These are phyloP conservation scores for Brachypodius melanocephalos DNA, from an alignment of 2,113 vertebrate species.

Conservation along the genomic window DNA sequence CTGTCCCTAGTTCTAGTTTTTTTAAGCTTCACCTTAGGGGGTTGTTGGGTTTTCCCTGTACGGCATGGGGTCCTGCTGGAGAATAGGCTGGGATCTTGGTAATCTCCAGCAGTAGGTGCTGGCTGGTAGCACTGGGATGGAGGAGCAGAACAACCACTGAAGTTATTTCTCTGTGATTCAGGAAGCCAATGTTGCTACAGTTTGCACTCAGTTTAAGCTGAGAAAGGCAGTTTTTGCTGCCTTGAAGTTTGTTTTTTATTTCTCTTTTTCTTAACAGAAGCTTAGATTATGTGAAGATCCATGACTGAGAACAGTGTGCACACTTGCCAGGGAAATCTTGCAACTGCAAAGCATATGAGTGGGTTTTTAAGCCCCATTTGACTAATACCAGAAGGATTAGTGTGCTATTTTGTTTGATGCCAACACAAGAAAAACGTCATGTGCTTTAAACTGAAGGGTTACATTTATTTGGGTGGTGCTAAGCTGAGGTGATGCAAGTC, in stretches of 20 bases:
- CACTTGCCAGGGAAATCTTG: conserved; percentile 10
- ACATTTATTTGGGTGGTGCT: background rate
- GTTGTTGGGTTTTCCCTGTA: background rate
- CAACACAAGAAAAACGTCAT: background rate
- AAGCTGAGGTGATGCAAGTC: background rate
- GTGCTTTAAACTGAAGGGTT: background rate
- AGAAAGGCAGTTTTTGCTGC: background rate
- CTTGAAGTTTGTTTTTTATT: background rate
- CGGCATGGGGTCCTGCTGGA: rapidly evolving
- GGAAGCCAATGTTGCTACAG: background rate
- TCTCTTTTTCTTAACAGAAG: background rate
- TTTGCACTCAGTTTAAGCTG: background rate
- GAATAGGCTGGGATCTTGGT: background rate
- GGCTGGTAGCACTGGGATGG: background rate
- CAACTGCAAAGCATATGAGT: background rate
- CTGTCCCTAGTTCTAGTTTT: background rate
- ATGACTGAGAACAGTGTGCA: background rate
- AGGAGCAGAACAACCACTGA: background rate
- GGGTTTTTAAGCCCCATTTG: background rate
- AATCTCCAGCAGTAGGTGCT: background rate
- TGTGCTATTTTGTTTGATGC: background rate
- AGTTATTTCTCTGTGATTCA: background rate
- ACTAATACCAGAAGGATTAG: conserved; percentile 21
- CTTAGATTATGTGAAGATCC: background rate
- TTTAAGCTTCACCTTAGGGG: background rate